Conservation (phyloP, 2,888 invertebrate species). For the Phortica magna region DNA sequence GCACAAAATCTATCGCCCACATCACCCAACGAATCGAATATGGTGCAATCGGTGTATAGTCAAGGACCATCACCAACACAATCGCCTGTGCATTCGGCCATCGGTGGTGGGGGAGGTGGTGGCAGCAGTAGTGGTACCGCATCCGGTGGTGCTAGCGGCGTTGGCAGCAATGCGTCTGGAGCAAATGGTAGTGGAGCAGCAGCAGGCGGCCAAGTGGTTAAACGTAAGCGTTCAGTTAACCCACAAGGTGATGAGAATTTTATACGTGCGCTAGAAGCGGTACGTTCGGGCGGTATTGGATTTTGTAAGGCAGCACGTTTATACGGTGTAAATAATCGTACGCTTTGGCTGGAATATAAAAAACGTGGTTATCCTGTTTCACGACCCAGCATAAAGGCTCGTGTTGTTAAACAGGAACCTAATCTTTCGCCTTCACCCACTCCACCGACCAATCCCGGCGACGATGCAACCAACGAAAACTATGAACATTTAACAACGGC, state of each 20-base stretch:
- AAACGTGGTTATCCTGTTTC: conserved; percentile 90
- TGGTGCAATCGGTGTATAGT: conserved; percentile 79
- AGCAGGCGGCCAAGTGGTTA: conserved; percentile 75
- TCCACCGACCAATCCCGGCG: conserved; percentile 74
- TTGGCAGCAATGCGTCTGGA: conserved; percentile 49
- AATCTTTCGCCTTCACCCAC: conserved; percentile 82
- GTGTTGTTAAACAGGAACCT: conserved; percentile 83
- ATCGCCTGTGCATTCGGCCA: conserved; percentile 75
- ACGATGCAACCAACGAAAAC: conserved; percentile 77
- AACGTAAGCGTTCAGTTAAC: conserved; percentile 86
- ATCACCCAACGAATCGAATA: conserved; percentile 80
- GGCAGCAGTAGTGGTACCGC: conserved; percentile 67
- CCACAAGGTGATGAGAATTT: conserved; percentile 91
- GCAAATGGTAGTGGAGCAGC: conserved; percentile 45
- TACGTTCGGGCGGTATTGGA: conserved; percentile 89
- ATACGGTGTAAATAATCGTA: conserved; percentile 91
- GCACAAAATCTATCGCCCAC: conserved; percentile 80
- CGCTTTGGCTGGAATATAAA: conserved; percentile 91
- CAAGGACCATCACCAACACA: conserved; percentile 78
- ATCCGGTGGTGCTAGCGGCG: conserved; percentile 57
- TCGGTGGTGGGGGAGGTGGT: conserved; percentile 73
- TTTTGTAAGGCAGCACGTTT: conserved; percentile 91
- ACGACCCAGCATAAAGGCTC: conserved; percentile 87
- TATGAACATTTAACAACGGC: conserved; percentile 76
- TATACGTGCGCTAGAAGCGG: conserved; percentile 88